Percentiles rank a stretch among this genome's conserved stretches.
Conservation (phyloP, 2,888 invertebrate species). For the Brenthis hecate region DNA sequence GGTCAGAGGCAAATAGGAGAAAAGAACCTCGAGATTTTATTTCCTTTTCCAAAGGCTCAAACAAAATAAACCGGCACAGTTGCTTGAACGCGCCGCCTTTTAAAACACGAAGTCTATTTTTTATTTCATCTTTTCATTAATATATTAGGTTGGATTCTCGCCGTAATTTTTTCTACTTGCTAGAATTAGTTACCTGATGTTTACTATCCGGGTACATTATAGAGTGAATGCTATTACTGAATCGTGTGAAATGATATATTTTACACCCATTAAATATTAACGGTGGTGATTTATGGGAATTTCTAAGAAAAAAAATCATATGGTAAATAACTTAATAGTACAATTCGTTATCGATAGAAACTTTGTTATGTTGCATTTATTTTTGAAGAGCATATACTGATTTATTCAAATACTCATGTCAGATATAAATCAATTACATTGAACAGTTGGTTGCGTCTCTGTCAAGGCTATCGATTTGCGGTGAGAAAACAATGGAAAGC, state of each 20-base stretch:
- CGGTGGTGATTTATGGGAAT: conserved; percentile 14
- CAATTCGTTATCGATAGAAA: background rate
- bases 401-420: conserved; percentile 24
- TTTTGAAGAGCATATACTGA: conserved; percentile 3
- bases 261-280: conserved; percentile 40
- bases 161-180: conserved; percentile 66
- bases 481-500: conserved; percentile 42
- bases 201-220: conserved; percentile 51
- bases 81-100: conserved; percentile 76
- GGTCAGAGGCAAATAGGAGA: conserved; percentile 80
- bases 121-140: conserved; percentile 79
- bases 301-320: background rate
- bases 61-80: conserved; percentile 73
- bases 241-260: conserved; percentile 50
- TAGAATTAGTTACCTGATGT: conserved; percentile 60
- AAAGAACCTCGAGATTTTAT: conserved; percentile 73
- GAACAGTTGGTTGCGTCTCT: conserved; percentile 31
- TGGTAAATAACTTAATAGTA: background rate
- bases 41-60: conserved; percentile 75
- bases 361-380: background rate
- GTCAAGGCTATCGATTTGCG: conserved; percentile 41
- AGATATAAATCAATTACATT: conserved; percentile 36
- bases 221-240: conserved; percentile 57
- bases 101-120: conserved; percentile 68
- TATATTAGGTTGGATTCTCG: conserved; percentile 72